A percentile compares a stretch with the other conserved stretches of the same genome.
Conservation (phyloP, 2,888 invertebrate species). For the Ichneumoninae sp. region DNA sequence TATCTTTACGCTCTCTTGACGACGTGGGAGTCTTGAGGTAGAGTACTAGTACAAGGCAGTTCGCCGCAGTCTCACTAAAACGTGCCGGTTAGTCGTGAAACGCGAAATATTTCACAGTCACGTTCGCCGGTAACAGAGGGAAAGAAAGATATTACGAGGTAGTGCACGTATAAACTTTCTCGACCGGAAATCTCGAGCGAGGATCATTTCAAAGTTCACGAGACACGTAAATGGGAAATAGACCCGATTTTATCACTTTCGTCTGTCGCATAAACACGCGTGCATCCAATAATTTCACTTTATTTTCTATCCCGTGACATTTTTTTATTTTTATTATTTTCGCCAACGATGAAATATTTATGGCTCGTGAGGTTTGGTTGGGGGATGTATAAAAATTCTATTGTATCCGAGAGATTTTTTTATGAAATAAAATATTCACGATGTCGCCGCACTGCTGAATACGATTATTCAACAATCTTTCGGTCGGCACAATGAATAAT, state of each 20-base stretch:
- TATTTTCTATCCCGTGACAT: background rate
- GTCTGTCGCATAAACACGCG: background rate
- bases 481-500: background rate
- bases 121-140: background rate
- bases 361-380: background rate
- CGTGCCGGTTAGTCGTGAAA: slow-evolving; percentile 20
- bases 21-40: slow-evolving; percentile 21
- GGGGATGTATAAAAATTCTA: background rate
- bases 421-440: slow-evolving; percentile 24
- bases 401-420: slow-evolving; percentile 20
- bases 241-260: background rate
- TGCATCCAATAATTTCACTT: slow-evolving; percentile 20
- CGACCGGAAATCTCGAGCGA: background rate
- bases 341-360: slow-evolving; percentile 30
- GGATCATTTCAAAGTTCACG: slow-evolving; percentile 1
- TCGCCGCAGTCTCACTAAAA: slow-evolving; percentile 15
- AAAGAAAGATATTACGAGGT: background rate
- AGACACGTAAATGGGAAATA: background rate
- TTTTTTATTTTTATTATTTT: slow-evolving; percentile 2
- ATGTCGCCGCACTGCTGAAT: background rate
- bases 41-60: background rate
- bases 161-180: background rate
- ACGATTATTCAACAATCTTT: slow-evolving; percentile 18
- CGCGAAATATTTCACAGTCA: slow-evolving; percentile 15
- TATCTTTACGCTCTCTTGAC: slow-evolving; percentile 11